Evolutionary conservation across 1,140 invertebrate genomes (phyloP).

Genomic region (Aporrectodea caliginosa): DNA sequence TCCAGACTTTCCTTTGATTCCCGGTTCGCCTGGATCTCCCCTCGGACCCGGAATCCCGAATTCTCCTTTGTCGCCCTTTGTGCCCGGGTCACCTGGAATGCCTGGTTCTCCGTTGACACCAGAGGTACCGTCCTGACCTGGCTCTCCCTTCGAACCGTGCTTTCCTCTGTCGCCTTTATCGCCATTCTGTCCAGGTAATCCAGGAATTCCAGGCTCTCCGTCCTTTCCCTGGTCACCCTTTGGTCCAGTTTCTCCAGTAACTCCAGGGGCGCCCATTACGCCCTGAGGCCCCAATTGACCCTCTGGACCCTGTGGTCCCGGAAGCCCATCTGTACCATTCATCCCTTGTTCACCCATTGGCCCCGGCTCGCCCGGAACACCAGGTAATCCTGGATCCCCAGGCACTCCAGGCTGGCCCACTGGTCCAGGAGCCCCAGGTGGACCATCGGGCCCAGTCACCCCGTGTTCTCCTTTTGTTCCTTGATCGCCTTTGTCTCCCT

Average conservation of each 20-base stretch:
- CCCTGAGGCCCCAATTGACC: background rate
- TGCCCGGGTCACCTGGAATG: too few species aligned
- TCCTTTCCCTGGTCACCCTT: background rate
- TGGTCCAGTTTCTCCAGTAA: background rate
- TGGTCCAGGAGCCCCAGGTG: background rate
- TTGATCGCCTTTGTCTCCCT: too few species aligned
- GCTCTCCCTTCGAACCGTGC: background rate
- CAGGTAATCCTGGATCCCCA: background rate
- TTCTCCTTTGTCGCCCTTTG: background rate
- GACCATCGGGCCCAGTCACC: background rate
- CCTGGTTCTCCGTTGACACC: background rate
- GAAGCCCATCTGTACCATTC: too few species aligned
- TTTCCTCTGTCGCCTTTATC: background rate
- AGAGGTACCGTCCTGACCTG: background rate
- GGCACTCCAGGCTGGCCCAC: background rate
- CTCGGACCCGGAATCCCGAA: background rate
- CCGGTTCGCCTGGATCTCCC: background rate
- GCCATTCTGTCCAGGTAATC: background rate
- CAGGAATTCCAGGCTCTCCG: background rate
- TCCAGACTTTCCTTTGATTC: background rate
- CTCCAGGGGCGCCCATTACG: background rate
- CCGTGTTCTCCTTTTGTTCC: too few species aligned
- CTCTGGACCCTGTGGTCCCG: background rate
- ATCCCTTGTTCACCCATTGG: background rate
- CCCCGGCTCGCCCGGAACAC: background rate